phyloP scores from a whole-genome alignment of 2,113 vertebrate species.

The Garra rufa region DNA sequence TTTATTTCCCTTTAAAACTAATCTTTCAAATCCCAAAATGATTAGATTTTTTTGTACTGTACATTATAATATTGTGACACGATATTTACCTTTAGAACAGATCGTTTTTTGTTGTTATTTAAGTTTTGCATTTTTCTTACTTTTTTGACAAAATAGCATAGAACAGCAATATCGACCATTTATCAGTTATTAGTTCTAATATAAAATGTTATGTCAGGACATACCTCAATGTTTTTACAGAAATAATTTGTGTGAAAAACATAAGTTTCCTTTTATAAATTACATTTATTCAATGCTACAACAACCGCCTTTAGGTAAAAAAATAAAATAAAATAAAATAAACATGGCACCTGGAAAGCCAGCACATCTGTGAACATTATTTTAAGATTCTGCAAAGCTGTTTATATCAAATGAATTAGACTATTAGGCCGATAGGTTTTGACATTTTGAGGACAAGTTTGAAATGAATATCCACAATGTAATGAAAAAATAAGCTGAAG shows the following conservation, averaged over 20 bases:
- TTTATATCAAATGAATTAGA: constrained; percentile 2
- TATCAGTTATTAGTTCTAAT: neutral
- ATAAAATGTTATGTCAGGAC: neutral
- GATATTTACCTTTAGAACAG: neutral
- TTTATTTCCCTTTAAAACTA: neutral
- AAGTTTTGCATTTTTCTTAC: too few species aligned
- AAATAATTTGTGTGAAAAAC: too few species aligned
- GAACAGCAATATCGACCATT: neutral
- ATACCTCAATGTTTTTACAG: neutral
- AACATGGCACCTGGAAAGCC: neutral
- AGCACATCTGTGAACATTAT: constrained; percentile 18
- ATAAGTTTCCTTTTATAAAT: neutral
- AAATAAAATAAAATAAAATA: neutral
- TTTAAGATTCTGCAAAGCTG: constrained; percentile 3
- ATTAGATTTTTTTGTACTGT: neutral
- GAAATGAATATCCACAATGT: neutral
- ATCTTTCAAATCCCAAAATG: neutral
- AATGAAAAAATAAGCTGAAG: neutral
- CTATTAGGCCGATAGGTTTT: neutral
- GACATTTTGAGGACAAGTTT: constrained; percentile 3
- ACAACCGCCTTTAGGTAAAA: neutral
- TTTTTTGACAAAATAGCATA: neutral
- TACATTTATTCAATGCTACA: too few species aligned
- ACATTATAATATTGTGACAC: neutral
- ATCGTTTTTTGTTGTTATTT: too few species aligned